Percentiles rank a stretch among this genome's conserved stretches.
phyloP scores from a whole-genome alignment of 2,888 invertebrate genomes.

The Antitype chi region DNA sequence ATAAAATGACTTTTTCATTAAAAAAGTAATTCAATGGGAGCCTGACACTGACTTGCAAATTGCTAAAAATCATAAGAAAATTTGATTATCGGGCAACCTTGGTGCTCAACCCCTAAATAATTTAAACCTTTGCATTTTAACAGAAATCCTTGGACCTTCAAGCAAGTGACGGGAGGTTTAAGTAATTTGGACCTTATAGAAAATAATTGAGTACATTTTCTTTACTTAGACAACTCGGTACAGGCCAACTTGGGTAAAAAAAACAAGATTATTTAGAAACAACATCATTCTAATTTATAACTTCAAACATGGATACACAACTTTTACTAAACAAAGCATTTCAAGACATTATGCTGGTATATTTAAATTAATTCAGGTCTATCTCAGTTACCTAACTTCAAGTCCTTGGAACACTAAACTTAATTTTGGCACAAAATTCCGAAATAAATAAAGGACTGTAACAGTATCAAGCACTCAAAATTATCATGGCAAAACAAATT shows the following conservation, averaged over 20 bases:
- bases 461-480: conserved; percentile 16
- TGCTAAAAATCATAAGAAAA: too few species aligned
- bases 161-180: background rate
- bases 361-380: too few species aligned
- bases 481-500: conserved; percentile 34
- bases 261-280: background rate
- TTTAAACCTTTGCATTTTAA: background rate
- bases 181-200: too few species aligned
- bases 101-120: background rate
- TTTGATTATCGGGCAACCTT: too few species aligned
- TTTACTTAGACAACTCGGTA: background rate
- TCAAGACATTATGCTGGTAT: too few species aligned
- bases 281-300: background rate
- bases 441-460: conserved; percentile 8
- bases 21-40: too few species aligned
- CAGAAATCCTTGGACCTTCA: conserved; percentile 1
- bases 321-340: background rate
- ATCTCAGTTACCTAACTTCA: too few species aligned
- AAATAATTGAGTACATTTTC: too few species aligned
- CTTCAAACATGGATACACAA: background rate
- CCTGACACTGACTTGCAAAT: too few species aligned
- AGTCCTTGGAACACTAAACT: conserved; percentile 20
- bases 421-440: background rate
- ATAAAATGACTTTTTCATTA: too few species aligned
- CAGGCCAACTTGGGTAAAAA: background rate